Base-by-base conservation (phyloP, 2,797 vertebrate species). In the Phataginus tricuspis region DNA sequence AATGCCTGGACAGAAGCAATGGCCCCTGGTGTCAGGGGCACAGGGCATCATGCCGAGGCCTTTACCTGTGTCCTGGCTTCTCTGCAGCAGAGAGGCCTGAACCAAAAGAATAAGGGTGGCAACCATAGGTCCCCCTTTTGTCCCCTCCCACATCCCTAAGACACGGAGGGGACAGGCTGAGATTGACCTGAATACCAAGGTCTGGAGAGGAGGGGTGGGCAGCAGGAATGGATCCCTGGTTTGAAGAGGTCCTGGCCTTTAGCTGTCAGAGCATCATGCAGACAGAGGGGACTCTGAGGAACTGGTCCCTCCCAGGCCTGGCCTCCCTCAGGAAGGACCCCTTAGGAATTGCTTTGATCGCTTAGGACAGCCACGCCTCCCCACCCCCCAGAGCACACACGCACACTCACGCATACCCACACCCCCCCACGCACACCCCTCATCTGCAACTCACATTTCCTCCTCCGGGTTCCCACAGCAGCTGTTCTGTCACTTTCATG, bases 401-500 rank as follows among this genome's bases (percentile, higher is more conserved):
- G 3, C 31, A 21, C 34, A 8, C 84, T 8, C 13, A 0, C 12
- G 14, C 34, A 9, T 23, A 7, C 27, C 21, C 37, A 14, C 31
- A 7, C 15, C 16, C 78, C 18, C 29, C 23, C 55, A 49, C 66
- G 6, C 29, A 2, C 53, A 37, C 64, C 27, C 34, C 85, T 75
- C 57, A 69, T 74, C 64, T 31, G 78, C n/a, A 61, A 9, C 74
- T 10, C 45, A 45, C 27, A 31, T 29, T 86, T 77, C 90, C 77
- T 85, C 84, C 92, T 82, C 63, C 21, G 5, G 91, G 90, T 42
- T 49, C 59, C 72, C 7, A 0, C 94, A 96, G 92, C 91, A 86
- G 95, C 57, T 82, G 31, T 80, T 39, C 91, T 51, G 5, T 63
- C 95, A 68, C 82, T 80, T 84, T 79, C 75, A 37, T 51, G 82